These are phyloP conservation scores for Psilopsiagon aurifrons DNA, from an alignment of 2,113 vertebrate genomes.

Conservation along the genomic window DNA sequence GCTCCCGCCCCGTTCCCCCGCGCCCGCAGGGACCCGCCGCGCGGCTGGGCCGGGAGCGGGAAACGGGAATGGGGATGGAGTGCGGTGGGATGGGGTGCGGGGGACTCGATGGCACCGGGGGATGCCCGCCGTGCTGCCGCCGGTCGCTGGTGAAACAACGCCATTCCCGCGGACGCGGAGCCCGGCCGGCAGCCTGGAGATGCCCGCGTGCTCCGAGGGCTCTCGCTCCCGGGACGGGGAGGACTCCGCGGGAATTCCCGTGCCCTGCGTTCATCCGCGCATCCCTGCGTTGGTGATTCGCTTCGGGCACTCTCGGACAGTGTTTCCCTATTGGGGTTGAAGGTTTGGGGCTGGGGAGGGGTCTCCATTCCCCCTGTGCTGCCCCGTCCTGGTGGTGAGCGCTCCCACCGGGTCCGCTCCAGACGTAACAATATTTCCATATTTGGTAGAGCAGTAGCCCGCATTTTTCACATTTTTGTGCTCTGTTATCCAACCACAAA, in stretches of 20 bases:
- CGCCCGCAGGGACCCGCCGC: too few relatives aligned
- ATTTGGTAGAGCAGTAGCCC: conserved; percentile 99
- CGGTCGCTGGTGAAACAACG: background rate
- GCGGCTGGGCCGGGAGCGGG: too few relatives aligned
- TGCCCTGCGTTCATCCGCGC: background rate
- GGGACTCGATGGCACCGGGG: too few relatives aligned
- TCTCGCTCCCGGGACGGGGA: background rate
- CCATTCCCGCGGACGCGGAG: background rate
- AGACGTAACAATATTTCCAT: conserved; percentile 99
- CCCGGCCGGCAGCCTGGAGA: background rate
- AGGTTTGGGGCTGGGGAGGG: background rate
- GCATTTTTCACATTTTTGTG: conserved; percentile 99
- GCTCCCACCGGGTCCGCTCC: background rate
- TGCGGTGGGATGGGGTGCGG: too few relatives aligned
- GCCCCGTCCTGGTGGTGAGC: background rate
- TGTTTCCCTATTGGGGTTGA: background rate
- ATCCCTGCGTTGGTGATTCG: background rate
- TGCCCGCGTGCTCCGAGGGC: background rate
- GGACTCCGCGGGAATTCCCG: background rate
- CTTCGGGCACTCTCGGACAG: background rate
- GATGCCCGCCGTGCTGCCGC: too few relatives aligned
- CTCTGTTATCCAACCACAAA: conserved; percentile 94
- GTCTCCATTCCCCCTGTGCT: background rate
- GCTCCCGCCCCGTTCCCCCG: too few relatives aligned
- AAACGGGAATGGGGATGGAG: too few relatives aligned